phyloP scores from a whole-genome alignment of 1,140 invertebrate species.

The Thaumatotibia leucotreta region DNA sequence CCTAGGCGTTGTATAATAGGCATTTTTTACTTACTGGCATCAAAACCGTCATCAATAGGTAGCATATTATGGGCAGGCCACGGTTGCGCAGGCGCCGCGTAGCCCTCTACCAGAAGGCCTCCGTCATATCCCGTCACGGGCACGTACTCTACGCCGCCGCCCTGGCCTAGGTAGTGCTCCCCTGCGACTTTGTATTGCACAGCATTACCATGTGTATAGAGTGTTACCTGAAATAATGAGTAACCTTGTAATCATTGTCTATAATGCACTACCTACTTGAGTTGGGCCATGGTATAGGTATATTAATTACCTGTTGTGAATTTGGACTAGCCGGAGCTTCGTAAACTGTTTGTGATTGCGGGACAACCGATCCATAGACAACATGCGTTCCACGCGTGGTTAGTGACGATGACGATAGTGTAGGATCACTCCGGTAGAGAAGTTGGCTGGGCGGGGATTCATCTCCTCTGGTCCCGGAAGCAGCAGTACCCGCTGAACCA shows the following conservation, averaged over 20 bases:
- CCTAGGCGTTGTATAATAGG: background rate
- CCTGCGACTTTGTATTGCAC: conserved; percentile 71
- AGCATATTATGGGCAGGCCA: conserved; percentile 63
- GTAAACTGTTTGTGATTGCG: conserved; percentile 61
- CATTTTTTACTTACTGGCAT: conserved; percentile 47
- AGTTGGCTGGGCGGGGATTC: conserved; percentile 68
- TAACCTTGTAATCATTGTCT: background rate
- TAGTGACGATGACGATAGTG: conserved; percentile 76
- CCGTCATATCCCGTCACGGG: conserved; percentile 64
- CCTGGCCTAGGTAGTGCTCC: conserved; percentile 69
- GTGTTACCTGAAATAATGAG: conserved; percentile 63
- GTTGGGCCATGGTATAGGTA: background rate
- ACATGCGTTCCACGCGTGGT: conserved; percentile 59
- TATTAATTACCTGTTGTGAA: conserved; percentile 58
- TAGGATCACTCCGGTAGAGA: conserved; percentile 78
- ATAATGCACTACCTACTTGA: background rate
- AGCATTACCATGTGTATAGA: conserved; percentile 73
- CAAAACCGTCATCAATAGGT: conserved; percentile 63
- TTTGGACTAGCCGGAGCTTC: conserved; percentile 77
- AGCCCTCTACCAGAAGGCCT: conserved; percentile 61
- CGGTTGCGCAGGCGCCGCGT: conserved; percentile 49
- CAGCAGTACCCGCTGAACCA: conserved; percentile 29
- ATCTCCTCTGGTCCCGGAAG: conserved; percentile 38
- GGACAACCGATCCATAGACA: conserved; percentile 59
- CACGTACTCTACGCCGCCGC: conserved; percentile 60